phyloP scores from a whole-genome alignment of 1,140 invertebrate genomes.

The Cydia splendana region DNA sequence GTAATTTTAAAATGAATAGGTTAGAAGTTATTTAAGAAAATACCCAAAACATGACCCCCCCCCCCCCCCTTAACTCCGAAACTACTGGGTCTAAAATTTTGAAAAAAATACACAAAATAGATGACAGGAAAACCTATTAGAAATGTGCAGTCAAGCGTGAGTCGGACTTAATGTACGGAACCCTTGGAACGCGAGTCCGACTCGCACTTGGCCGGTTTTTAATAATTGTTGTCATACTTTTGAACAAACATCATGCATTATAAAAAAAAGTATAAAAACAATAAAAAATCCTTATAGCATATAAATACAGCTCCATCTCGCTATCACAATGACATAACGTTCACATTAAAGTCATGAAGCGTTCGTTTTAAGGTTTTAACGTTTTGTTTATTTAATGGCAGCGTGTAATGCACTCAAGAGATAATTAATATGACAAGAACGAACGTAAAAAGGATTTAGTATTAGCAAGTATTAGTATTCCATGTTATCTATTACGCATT shows the following conservation, averaged over 20 bases:
- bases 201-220: neutral
- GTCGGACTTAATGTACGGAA: too few relatives aligned
- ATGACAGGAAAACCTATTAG: too few relatives aligned
- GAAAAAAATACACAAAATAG: too few relatives aligned
- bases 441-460: slow-evolving; percentile 22
- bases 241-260: neutral
- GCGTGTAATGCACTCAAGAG: slow-evolving; percentile 6
- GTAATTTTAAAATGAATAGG: too few relatives aligned
- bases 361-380: slow-evolving; percentile 17
- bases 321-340: slow-evolving; percentile 13
- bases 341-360: slow-evolving; percentile 25
- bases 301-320: neutral
- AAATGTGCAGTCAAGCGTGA: too few relatives aligned
- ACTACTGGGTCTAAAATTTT: too few relatives aligned
- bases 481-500: slow-evolving; percentile 16
- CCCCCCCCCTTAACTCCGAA: too few relatives aligned
- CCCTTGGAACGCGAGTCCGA: too few relatives aligned
- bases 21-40: too few relatives aligned
- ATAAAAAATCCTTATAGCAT: too few relatives aligned
- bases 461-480: slow-evolving; percentile 4
- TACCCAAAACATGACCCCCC: too few relatives aligned
- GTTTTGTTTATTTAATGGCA: slow-evolving; percentile 25
- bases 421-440: slow-evolving; percentile 24
- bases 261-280: neutral
- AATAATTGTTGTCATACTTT: neutral